phyloP scores from a whole-genome alignment of 2,797 vertebrate genomes.

The Paedocypris micromegethes region DNA sequence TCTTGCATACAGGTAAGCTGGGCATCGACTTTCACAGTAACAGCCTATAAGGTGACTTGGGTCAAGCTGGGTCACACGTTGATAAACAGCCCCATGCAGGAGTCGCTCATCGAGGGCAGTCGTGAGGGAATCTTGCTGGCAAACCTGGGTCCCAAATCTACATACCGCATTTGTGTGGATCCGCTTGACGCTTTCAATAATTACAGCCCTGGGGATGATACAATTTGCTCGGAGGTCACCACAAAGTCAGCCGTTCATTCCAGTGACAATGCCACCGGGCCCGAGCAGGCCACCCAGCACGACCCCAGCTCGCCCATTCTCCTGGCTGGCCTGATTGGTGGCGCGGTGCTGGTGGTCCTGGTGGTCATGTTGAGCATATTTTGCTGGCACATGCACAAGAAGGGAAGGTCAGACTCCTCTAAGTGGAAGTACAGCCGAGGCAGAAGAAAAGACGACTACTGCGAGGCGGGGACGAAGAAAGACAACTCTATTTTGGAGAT shows the following conservation, averaged over 20 bases:
- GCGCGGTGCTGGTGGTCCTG: conserved; percentile 82
- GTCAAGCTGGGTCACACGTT: conserved; percentile 89
- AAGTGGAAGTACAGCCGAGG: conserved; percentile 94
- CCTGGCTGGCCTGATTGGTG: conserved; percentile 82
- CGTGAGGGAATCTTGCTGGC: conserved; percentile 76
- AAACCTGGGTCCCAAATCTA: conserved; percentile 82
- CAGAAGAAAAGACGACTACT: conserved; percentile 90
- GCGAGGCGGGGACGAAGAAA: conserved; percentile 93
- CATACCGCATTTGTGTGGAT: conserved; percentile 87
- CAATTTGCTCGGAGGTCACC: conserved; percentile 83
- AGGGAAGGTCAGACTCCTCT: conserved; percentile 78
- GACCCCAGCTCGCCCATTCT: conserved; percentile 82
- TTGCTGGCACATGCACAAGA: conserved; percentile 93
- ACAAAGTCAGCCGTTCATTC: conserved; percentile 70
- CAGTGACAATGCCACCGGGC: conserved; percentile 77
- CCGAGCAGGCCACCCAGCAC: conserved; percentile 82
- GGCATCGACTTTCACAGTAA: conserved; percentile 77
- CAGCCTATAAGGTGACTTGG: conserved; percentile 88
- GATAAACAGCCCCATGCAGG: conserved; percentile 80
- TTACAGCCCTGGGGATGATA: conserved; percentile 78
- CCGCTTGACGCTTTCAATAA: conserved; percentile 85
- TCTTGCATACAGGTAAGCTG: conserved; percentile 87
- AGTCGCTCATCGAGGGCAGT: conserved; percentile 81
- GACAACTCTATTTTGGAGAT: conserved; percentile 97
- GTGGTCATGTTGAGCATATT: conserved; percentile 74